These are phyloP conservation scores for Marasmarcha lunaedactyla DNA, from an alignment of 2,888 invertebrate species.

Conservation along the genomic window DNA sequence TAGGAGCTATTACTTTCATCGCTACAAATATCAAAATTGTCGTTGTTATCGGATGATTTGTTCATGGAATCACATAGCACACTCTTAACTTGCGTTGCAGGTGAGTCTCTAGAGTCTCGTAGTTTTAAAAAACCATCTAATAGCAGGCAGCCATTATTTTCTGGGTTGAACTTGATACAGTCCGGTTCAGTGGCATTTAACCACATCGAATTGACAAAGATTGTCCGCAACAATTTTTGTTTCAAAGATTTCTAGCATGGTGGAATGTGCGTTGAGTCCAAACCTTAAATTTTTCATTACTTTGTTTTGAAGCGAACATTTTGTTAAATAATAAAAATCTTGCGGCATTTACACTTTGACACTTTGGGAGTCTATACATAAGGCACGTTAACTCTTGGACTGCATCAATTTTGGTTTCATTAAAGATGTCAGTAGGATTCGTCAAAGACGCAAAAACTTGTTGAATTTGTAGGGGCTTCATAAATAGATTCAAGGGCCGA, in stretches of 20 bases:
- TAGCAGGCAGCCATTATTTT: slow-evolving; percentile 14
- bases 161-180: slow-evolving; percentile 15
- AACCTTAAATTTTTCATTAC: slow-evolving; percentile 12
- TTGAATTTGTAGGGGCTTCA: slow-evolving; percentile 18
- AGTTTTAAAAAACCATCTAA: slow-evolving; percentile 3
- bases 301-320: too few relatives aligned
- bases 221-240: too few relatives aligned
- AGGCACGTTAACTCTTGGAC: too few relatives aligned
- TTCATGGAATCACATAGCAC: not conserved
- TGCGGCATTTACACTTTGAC: too few relatives aligned
- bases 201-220: too few relatives aligned
- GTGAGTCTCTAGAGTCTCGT: not conserved
- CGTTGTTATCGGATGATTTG: not conserved
- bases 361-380: too few relatives aligned
- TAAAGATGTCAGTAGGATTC: not conserved
- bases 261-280: too few relatives aligned
- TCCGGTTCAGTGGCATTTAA: slow-evolving; percentile 18
- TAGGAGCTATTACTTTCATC: too few relatives aligned
- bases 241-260: too few relatives aligned
- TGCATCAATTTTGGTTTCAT: too few relatives aligned
- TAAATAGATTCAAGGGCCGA: slow-evolving; percentile 20
- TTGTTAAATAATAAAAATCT: slow-evolving; percentile 10
- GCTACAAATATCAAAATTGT: not conserved
- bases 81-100: not conserved
- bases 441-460: too few relatives aligned